A percentile compares a stretch with the other conserved stretches of the same genome.
Evolutionary conservation across 2,797 vertebrate genomes (phyloP).

Genomic region (Cichlasoma orientale): DNA sequence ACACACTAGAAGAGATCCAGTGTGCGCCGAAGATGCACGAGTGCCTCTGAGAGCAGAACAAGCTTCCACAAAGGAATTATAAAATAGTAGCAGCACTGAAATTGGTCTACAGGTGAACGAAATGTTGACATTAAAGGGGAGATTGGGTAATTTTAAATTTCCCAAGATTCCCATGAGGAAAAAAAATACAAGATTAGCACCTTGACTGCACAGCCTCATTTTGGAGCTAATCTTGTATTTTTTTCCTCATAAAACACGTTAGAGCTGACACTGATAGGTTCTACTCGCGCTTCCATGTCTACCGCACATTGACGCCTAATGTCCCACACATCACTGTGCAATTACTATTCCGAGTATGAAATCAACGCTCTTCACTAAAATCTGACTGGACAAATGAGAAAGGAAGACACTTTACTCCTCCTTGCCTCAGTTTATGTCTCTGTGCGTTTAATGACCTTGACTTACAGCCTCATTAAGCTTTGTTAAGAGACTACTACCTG

Average conservation of each 20-base stretch:
- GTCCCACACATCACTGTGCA: background rate
- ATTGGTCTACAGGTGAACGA: background rate
- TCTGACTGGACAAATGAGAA: constrained; percentile 26
- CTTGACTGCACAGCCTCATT: background rate
- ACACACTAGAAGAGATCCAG: background rate
- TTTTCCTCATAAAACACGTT: constrained; percentile 3
- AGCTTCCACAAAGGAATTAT: background rate
- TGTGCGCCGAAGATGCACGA: background rate
- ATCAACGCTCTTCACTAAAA: constrained; percentile 22
- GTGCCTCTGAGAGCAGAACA: background rate
- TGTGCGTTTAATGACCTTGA: constrained; percentile 58
- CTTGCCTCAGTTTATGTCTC: constrained; percentile 37
- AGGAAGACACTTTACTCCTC: constrained; percentile 24
- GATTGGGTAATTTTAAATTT: background rate
- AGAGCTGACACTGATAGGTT: background rate
- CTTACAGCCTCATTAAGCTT: constrained; percentile 67
- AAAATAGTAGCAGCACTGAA: background rate
- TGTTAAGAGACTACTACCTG: constrained; percentile 56
- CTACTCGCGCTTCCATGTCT: background rate
- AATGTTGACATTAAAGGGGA: background rate
- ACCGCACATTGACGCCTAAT: background rate
- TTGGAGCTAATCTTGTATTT: background rate
- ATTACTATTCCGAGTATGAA: constrained; percentile 23
- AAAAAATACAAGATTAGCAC: too few species aligned
- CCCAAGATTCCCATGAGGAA: background rate